Base-by-base conservation (phyloP, 1,140 invertebrate species). In the Penaeus japonicus region DNA sequence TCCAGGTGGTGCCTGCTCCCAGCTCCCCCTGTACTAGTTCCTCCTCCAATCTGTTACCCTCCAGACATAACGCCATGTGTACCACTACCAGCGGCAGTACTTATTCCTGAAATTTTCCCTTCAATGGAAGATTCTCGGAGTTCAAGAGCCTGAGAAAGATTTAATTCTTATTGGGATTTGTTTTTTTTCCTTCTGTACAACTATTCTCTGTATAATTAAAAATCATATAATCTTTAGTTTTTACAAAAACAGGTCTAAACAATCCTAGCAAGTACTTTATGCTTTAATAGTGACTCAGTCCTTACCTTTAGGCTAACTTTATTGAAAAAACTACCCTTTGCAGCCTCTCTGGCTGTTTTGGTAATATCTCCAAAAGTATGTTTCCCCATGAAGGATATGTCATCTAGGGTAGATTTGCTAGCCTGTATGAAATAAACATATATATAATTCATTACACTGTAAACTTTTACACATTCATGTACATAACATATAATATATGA, bases 321-420 rank as follows among this genome's bases (percentile, higher is more conserved):
- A 62, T 88, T 89, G 85, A 90, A 90, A 47, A 90, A 82, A 91
- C 91, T 39, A 91, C 92, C 91, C 93, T 93, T 85, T 92, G 96
- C 96, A 20, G 94, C 96, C 93, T 97, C 96, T 91, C 97, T 97
- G 4, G 97, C 97, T 91, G 96, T 96, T 92, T 98, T 98, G 0
- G 97, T 98, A n/a, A 97, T 93, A 92, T 97, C 97, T 17, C 96
- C 96, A 57, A 97, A 93, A 3, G 96, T 97, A 39, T 95, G 96
- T 92, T 96, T 97, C 1, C 96, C 95, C 5, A 97, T 96, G 91
- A 97, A 97, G 0, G 96, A 96, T 18, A 97, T 93, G 92, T 97
- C 97, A 91, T 97, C 97, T 1, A 97, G 93, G 0, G 96, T 97
- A 91, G 96, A 97, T 92, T 97, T 97, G 91, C 96, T 97, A 0